Percentiles rank a stretch among this genome's conserved stretches.
Conservation (phyloP, 2,888 invertebrate genomes). For the Pardosa pseudoannulata region DNA sequence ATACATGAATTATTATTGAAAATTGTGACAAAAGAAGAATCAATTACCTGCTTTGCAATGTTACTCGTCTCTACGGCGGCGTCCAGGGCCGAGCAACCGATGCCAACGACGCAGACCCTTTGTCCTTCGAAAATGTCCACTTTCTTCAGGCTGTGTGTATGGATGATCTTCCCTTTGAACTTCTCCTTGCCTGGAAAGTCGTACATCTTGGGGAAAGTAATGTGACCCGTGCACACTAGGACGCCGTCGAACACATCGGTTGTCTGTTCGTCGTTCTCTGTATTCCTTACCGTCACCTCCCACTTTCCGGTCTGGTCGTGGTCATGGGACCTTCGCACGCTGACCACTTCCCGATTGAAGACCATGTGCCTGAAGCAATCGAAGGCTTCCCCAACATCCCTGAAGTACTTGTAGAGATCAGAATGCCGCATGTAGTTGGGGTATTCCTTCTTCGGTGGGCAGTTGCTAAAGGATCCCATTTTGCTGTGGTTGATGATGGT, state of each 20-base stretch:
- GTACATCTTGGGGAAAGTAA: conserved; percentile 78
- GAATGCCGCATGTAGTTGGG: conserved; percentile 79
- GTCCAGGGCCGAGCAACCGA: conserved; percentile 79
- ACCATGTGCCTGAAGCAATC: conserved; percentile 69
- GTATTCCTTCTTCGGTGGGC: conserved; percentile 77
- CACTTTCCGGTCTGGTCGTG: conserved; percentile 53
- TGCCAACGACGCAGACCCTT: conserved; percentile 79
- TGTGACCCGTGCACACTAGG: conserved; percentile 79
- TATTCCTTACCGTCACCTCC: conserved; percentile 66
- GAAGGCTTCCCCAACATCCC: conserved; percentile 62
- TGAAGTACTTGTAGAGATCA: conserved; percentile 74
- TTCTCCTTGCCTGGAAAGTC: conserved; percentile 77
- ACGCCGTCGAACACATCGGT: conserved; percentile 77
- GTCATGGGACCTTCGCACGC: conserved; percentile 33
- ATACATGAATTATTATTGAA: too few relatives aligned
- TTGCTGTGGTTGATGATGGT: conserved; percentile 78
- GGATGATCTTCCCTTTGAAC: conserved; percentile 75
- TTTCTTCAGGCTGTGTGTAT: conserved; percentile 74
- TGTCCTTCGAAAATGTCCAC: conserved; percentile 74
- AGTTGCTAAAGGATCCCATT: conserved; percentile 78
- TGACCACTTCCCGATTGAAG: conserved; percentile 75
- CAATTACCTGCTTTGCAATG: conserved; percentile 75
- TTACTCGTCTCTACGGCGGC: conserved; percentile 77
- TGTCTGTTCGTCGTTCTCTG: conserved; percentile 14
- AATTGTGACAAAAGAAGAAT: too few relatives aligned